Evolutionary conservation across 1,140 invertebrate genomes (phyloP).

Genomic region (Choristoneura fumiferana): DNA sequence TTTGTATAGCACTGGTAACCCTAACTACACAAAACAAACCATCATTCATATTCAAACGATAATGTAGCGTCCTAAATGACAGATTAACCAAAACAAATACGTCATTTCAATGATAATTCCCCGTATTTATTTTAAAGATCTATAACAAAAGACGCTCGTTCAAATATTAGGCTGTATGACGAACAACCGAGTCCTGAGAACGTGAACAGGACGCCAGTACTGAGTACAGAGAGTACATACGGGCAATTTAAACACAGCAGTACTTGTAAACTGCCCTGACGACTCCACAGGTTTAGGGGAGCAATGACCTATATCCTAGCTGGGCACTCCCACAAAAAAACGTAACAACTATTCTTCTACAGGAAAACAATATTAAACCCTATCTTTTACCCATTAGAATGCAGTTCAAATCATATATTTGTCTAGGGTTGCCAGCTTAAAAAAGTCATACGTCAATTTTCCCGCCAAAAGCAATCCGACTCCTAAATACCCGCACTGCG

Average conservation of each 20-base stretch:
- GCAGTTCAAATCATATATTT: conserved; percentile 68
- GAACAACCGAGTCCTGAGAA: conserved; percentile 36
- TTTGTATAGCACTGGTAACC: no score
- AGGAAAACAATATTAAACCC: conserved; percentile 60
- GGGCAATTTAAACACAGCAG: conserved; percentile 74
- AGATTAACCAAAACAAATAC: no score
- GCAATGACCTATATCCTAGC: conserved; percentile 78
- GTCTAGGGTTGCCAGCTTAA: conserved; percentile 38
- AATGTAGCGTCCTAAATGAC: no score
- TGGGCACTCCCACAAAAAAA: conserved; percentile 47
- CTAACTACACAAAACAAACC: no score
- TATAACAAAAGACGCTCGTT: conserved; percentile 11
- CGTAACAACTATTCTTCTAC: conserved; percentile 47
- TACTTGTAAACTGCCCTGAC: conserved; percentile 73
- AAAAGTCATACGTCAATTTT: conserved; percentile 54
- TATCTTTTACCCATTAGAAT: conserved; percentile 73
- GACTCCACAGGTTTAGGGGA: conserved; percentile 74
- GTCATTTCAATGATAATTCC: no score
- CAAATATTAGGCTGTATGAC: conserved; percentile 46
- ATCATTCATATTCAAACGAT: no score
- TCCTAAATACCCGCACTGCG: conserved; percentile 48
- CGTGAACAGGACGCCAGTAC: conserved; percentile 48
- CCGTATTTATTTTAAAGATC: conserved; percentile 10
- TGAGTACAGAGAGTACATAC: conserved; percentile 72
- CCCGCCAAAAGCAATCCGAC: conserved; percentile 56